A percentile compares a stretch with the other conserved stretches of the same genome.
Evolutionary conservation across 2,113 vertebrate species (phyloP).

Genomic region (Macrotis lagotis): DNA sequence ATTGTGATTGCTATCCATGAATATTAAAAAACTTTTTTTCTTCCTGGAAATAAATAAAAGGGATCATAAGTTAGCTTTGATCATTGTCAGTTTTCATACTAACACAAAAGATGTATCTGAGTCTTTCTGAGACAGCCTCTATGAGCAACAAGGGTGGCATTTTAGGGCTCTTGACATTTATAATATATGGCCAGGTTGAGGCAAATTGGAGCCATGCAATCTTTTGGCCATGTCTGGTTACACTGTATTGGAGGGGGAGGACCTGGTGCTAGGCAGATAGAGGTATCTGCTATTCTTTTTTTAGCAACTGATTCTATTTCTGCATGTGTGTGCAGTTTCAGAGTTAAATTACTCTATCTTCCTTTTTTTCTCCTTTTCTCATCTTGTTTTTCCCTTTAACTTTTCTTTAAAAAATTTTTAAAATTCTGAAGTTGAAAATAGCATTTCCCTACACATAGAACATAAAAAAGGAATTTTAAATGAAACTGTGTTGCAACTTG

Average conservation of each 20-base stretch:
- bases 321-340: accelerated
- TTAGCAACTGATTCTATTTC: accelerated
- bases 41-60: background rate
- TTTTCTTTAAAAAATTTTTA: no score
- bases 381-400: no score
- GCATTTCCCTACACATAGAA: no score
- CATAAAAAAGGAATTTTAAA: no score
- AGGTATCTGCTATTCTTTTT: accelerated
- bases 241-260: background rate
- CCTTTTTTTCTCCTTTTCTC: no score
- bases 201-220: background rate
- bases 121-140: no score
- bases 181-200: accelerated
- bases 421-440: background rate
- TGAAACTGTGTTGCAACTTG: background rate
- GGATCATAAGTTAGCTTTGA: accelerated
- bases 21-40: no score
- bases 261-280: accelerated
- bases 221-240: no score
- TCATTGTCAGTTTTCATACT: accelerated
- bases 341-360: no score
- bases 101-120: accelerated
- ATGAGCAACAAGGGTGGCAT: no score
- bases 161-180: background rate
- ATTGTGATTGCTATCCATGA: accelerated